Conservation (phyloP, 2,888 invertebrate species). For the Melieria picta region DNA sequence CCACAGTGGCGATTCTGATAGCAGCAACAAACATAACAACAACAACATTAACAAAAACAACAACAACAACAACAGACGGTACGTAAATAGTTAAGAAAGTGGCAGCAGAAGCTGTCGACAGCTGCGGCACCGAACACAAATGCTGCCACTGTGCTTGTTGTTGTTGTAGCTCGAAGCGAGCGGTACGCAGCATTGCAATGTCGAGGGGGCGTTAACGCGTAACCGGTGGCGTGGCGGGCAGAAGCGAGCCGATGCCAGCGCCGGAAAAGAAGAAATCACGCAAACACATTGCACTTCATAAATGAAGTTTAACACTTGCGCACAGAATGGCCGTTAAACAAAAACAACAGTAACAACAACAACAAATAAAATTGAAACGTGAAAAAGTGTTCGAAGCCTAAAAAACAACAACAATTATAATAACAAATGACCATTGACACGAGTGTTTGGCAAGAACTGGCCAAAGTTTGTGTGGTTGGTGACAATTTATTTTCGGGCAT, state of each 20-base stretch:
- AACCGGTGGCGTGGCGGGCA: neutral
- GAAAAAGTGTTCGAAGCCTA: neutral
- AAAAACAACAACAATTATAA: neutral
- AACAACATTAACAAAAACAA: constrained; percentile 7
- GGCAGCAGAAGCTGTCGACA: neutral
- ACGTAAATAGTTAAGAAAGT: neutral
- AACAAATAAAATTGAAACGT: neutral
- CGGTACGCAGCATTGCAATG: neutral
- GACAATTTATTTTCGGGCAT: neutral
- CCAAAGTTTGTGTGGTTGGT: constrained; percentile 1
- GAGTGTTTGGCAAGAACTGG: constrained; percentile 18
- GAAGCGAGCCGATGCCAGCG: too few relatives aligned
- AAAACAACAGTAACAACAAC: constrained; percentile 11
- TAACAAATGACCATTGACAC: constrained; percentile 24
- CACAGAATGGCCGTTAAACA: neutral
- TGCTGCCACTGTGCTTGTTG: neutral
- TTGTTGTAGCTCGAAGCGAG: neutral
- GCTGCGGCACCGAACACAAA: neutral
- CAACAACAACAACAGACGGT: constrained; percentile 7
- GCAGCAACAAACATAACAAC: neutral
- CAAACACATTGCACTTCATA: constrained; percentile 36
- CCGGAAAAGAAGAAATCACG: constrained; percentile 35
- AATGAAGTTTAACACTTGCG: constrained; percentile 25
- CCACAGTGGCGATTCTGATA: constrained; percentile 9
- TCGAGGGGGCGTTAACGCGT: neutral